Evolutionary conservation across 1,140 invertebrate genomes (phyloP), one percentile per base, ranked within the genome.

Genomic region (Drosophila mojavensis): DNA sequence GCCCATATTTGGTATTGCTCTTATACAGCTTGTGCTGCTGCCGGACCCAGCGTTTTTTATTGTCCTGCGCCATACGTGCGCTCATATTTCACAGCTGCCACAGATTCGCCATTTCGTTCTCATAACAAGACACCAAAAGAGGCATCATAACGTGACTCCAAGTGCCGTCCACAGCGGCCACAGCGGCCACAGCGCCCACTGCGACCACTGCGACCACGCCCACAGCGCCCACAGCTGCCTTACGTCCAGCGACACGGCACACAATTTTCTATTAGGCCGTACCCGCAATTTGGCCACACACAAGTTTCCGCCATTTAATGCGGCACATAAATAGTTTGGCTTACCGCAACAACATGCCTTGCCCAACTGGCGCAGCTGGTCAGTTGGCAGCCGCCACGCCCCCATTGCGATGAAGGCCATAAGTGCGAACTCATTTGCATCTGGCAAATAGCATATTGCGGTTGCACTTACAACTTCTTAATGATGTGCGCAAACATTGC

Each of bases 71-170:
- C 43, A 60, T 72, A 85, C 75, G 81, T 85, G 81, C 55, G 64
- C 81, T 84, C 81, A 74, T 85, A 81, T 81, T 56, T 85, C 66
- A 85, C 81, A 85, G 55, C 67, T 85, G 78, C 69, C 81, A 78
- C 78, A 69, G 47, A 62, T 59, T 71, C 62, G 56, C 48, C 73
- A 75, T 78, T 79, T 82, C 77, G 78, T 79, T 78, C 50, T 41
- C 62, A 69, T 78, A 79, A 61, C 71, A 45, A 69, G 71, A 68
- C 71, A 55, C 61, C 55, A 58, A 39, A 50, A n/a, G 33, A 28
- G 56, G 56, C 56, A 15, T 17, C 15, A 55, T 55, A 55, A 20
- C 61, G 17, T 24, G 51, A 56, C 33, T 41, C 54, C 54, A 9
- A 56, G 54, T 41, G 33, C 20, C 43, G 11, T 7, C 30, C 41